Evolutionary conservation across 2,888 invertebrate species (phyloP).

Genomic region (Nephrocerus scutellatus): DNA sequence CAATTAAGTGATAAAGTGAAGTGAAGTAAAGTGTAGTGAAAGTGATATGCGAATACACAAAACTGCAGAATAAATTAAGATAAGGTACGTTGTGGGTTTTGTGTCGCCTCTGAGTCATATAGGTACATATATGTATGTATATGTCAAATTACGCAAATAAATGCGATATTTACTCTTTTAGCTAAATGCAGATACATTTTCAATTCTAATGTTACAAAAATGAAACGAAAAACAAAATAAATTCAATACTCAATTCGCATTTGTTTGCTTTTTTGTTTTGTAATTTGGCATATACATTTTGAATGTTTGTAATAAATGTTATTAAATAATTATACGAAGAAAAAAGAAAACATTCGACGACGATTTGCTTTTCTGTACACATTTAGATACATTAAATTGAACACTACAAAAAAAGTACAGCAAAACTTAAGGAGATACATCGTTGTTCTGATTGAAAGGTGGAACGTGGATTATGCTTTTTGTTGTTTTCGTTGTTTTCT

Average conservation of each 20-base stretch:
- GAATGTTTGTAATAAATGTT: slow-evolving; percentile 1
- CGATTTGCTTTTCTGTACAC: slow-evolving; percentile 46
- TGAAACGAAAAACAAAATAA: background rate
- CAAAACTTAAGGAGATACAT: slow-evolving; percentile 48
- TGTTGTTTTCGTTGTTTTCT: slow-evolving; percentile 1
- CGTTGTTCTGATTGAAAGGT: no score
- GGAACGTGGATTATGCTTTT: no score
- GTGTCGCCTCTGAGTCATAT: slow-evolving; percentile 25
- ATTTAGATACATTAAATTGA: slow-evolving; percentile 47
- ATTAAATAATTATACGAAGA: slow-evolving; percentile 5
- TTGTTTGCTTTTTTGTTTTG: slow-evolving; percentile 19
- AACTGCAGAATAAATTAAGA: no score
- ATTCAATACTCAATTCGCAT: slow-evolving; percentile 18
- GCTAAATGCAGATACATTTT: slow-evolving; percentile 13
- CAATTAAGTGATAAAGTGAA: no score
- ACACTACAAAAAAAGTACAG: slow-evolving; percentile 47
- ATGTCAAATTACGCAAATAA: slow-evolving; percentile 32
- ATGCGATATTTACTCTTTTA: slow-evolving; percentile 22
- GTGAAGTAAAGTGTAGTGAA: no score
- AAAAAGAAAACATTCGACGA: slow-evolving; percentile 26
- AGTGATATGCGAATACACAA: no score
- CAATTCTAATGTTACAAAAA: slow-evolving; percentile 1
- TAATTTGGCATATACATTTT: slow-evolving; percentile 29
- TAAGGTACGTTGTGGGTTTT: no score
- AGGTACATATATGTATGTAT: no score